phyloP scores from a whole-genome alignment of 64 coral and sea anemone genomes.

The Porites lutea region DNA sequence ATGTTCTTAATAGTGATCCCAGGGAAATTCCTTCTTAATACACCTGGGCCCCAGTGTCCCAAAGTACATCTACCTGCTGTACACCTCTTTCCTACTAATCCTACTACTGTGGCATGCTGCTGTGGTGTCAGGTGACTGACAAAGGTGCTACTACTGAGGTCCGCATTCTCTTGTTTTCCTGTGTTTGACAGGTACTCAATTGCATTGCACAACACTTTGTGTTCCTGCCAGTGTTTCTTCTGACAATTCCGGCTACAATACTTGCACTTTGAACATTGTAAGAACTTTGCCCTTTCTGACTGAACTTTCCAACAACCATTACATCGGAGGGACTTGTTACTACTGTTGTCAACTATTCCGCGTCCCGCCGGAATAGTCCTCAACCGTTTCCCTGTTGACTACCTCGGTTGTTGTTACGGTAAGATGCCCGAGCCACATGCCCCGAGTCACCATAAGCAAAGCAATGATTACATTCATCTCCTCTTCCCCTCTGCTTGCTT shows the following conservation, averaged over 20 bases:
- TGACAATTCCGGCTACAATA: slow-evolving; percentile 66
- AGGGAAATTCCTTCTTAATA: slow-evolving; percentile 22
- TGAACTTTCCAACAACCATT: slow-evolving; percentile 55
- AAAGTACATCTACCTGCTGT: slow-evolving; percentile 26
- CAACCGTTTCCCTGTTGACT: slow-evolving; percentile 68
- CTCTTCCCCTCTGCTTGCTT: slow-evolving; percentile 34
- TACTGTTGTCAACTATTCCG: slow-evolving; percentile 58
- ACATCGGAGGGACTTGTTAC: slow-evolving; percentile 55
- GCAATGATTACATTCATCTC: slow-evolving; percentile 45
- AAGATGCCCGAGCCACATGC: slow-evolving; percentile 34
- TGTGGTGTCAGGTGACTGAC: slow-evolving; percentile 54
- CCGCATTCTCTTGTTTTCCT: not conserved
- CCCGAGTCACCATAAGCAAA: slow-evolving; percentile 56
- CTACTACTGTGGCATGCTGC: slow-evolving; percentile 6
- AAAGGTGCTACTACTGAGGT: slow-evolving; percentile 22
- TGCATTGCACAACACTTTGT: slow-evolving; percentile 50
- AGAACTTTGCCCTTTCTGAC: slow-evolving; percentile 30
- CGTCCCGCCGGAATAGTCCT: slow-evolving; percentile 68
- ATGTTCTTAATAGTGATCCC: slow-evolving; percentile 2
- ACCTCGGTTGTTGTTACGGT: not conserved
- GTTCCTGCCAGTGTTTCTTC: slow-evolving; percentile 65
- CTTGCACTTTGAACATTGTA: slow-evolving; percentile 62
- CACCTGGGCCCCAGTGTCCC: slow-evolving; percentile 47
- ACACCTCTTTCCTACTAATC: slow-evolving; percentile 51
- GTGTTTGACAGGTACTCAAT: slow-evolving; percentile 24